These are phyloP conservation scores for Dynastes grantii DNA, from an alignment of 2,888 invertebrate species.

Conservation along the genomic window DNA sequence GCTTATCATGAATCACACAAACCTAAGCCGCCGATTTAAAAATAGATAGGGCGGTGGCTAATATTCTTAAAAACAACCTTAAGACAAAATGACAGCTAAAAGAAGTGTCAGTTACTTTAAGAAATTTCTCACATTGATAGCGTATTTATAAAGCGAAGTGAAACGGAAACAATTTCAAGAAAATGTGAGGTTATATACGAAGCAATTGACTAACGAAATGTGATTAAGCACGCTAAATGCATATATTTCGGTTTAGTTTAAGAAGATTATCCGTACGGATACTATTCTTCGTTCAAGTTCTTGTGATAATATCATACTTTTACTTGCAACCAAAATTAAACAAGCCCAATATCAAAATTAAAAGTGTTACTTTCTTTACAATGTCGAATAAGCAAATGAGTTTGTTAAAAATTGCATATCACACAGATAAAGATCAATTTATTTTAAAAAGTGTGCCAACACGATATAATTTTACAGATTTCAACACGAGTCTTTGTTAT, in stretches of 20 bases:
- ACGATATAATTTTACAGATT: slow-evolving; percentile 65
- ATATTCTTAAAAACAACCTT: slow-evolving; percentile 48
- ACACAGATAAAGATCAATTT: slow-evolving; percentile 61
- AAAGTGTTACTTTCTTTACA: slow-evolving; percentile 53
- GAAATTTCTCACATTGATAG: slow-evolving; percentile 2
- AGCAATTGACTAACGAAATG: slow-evolving; percentile 49
- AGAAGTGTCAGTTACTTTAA: slow-evolving; percentile 14
- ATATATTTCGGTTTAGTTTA: slow-evolving; percentile 63
- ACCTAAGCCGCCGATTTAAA: slow-evolving; percentile 53
- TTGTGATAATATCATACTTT: slow-evolving; percentile 66
- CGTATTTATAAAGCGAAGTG: slow-evolving; percentile 14
- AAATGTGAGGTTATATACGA: slow-evolving; percentile 60
- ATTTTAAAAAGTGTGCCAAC: slow-evolving; percentile 60
- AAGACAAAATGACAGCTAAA: slow-evolving; percentile 43
- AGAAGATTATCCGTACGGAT: slow-evolving; percentile 67
- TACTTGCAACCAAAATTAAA: slow-evolving; percentile 60
- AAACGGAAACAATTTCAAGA: slow-evolving; percentile 6
- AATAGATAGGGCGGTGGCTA: slow-evolving; percentile 60
- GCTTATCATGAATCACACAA: slow-evolving; percentile 42
- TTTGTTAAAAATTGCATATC: slow-evolving; percentile 62
- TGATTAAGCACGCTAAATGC: slow-evolving; percentile 60
- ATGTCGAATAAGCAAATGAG: slow-evolving; percentile 36
- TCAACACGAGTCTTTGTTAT: slow-evolving; percentile 69
- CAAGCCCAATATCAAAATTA: slow-evolving; percentile 29
- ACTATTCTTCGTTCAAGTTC: slow-evolving; percentile 65